phyloP scores from a whole-genome alignment of 2,888 invertebrate species.

The Eubasilissa splendida region DNA sequence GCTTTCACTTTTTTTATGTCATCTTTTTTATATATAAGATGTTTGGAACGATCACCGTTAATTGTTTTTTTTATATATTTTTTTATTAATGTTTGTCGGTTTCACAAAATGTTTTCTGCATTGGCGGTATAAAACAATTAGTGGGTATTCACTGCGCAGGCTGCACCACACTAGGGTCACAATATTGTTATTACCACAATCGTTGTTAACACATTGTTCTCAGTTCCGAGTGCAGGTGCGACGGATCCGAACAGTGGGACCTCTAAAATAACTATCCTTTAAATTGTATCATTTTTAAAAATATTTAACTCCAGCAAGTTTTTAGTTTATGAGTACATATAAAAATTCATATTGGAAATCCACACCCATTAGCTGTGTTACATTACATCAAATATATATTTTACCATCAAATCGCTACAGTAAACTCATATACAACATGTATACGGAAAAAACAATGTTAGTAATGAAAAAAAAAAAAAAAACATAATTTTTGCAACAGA shows the following conservation, averaged over 20 bases:
- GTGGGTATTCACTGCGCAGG: constrained; percentile 3
- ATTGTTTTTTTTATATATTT: constrained; percentile 16
- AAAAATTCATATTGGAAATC: constrained; percentile 37
- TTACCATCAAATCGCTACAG: constrained; percentile 36
- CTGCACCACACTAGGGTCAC: constrained; percentile 7
- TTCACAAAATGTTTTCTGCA: constrained; percentile 20
- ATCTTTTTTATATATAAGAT: constrained; percentile 12
- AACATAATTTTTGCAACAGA: constrained; percentile 37
- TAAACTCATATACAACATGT: constrained; percentile 16
- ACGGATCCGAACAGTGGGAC: constrained; percentile 53
- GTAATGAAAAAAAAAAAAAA: constrained; percentile 62
- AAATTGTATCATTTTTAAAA: constrained; percentile 21
- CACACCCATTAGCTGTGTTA: constrained; percentile 19
- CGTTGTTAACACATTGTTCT: constrained; percentile 34
- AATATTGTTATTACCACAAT: constrained; percentile 30
- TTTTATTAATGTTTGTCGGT: constrained; percentile 16
- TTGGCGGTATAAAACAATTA: background rate
- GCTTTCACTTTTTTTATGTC: constrained; percentile 3
- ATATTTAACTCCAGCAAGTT: constrained; percentile 2
- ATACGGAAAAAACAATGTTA: constrained; percentile 28
- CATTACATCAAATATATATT: constrained; percentile 32
- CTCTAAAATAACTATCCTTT: constrained; percentile 47
- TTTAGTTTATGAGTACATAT: constrained; percentile 41
- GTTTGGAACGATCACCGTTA: constrained; percentile 35
- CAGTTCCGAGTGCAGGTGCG: constrained; percentile 35